Base-by-base conservation (phyloP, 2,888 invertebrate species). In the Orthosia cruda region DNA sequence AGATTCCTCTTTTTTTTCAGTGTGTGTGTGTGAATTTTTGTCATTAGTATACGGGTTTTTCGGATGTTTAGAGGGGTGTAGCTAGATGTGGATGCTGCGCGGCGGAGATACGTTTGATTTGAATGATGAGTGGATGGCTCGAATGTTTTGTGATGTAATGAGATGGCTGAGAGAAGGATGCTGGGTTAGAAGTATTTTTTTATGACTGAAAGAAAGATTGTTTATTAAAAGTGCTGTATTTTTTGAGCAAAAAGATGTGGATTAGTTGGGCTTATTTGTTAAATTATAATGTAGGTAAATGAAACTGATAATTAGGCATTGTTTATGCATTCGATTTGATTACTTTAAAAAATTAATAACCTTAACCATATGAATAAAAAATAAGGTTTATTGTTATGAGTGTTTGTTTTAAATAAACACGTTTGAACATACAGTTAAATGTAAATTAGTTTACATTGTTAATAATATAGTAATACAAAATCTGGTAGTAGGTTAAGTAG, bases 1-100 rank as follows among this genome's bases (percentile, higher is more conserved):
- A 96, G 95, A 95, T 92, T 89, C 74, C 77, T 82, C 93, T 94
- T 77, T 93, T 93, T 93, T 92, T 92, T 75, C 70, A 80, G 77
- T 80, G 72, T 80, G 84, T 89, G 90, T 91, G 91, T 92, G 92
- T 92, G 94, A 93, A 79, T 86, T 81, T 95, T 94, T 95, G 95
- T 95, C 95, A 95, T 95, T 95, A 95, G 94, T 92, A 83, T 84
- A 75, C 59, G 84, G 84, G 59, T 68, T 82, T 81, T 81, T 82
- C 67, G 55, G 64, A 80, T 86, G 87, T 85, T 81, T 84, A 86
- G 88, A 84, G 76, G 81, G 71, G 55, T 57, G 66, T 69, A 40
- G 40, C 40, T 40, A 40, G 72, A 65, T 70, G 72, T 52, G 80
- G 74, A 69, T 74, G 71, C 64, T 75, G 81, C 45, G 68, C n/a